Evolutionary conservation across 2,888 invertebrate species (phyloP), one percentile per base, ranked within the genome.

Genomic region (Mechanitis mazaeus): DNA sequence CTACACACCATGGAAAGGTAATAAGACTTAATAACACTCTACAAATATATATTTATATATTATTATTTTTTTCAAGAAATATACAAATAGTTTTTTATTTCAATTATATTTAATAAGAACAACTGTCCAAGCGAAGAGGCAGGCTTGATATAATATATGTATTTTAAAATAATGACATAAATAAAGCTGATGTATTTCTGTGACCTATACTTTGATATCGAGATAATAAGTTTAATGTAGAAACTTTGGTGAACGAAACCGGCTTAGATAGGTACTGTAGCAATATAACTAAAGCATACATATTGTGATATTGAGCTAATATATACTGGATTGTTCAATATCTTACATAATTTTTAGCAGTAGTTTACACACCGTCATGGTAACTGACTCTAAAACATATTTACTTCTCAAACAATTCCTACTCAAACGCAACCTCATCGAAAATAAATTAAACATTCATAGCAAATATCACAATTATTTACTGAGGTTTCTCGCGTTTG

Each of bases 1-100:
- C 72, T 12, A 84, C 85, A 0, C 88, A 85, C 45, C 87, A 88
- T 76, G 87, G 84, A 3, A 89, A 88, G 83, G 89, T 88, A 58
- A 56, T 20, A 20, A 20, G 20, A 20, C 20, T 20, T 20, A 20
- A 20, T 20, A 20, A 20, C 20, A 20, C 20, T 20, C 20, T 20
- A 20, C 20, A 20, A 20, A 20, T 20, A 20, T 20, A 20, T 20
- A 20, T 20, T 20, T 20, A 20, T 20, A 20, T 20, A 20, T 20
- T 20, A 20, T 20, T 20, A 20, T 20, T 60, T n/a, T 20, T 5
- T n/a, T 28, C 28, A n/a, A 4, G 20, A 38, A 31, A 9, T n/a
- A 33, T 55, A n/a, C 0, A 20, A 2, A 55, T 6, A 2, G 2
- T 35, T 35, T 35, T 35, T 35, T 35, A 2, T 35, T 6, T 35